Evolutionary conservation across 2,113 vertebrate species (phyloP).

Genomic region (Jaculus jaculus): DNA sequence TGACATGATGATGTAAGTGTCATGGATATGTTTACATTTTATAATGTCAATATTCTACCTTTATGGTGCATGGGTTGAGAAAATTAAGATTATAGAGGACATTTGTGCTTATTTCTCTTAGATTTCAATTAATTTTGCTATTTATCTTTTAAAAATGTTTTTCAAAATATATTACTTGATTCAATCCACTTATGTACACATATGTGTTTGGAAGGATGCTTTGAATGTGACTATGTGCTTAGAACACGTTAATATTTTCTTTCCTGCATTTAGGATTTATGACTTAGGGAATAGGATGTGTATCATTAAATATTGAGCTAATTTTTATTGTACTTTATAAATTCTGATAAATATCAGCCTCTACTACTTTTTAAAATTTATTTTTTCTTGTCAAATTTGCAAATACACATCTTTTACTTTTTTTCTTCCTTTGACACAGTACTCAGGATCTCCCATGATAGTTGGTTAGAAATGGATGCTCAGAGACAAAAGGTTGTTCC

Average conservation of each 20-base stretch:
- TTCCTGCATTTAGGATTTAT: neutral
- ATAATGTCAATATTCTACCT: constrained; percentile 78
- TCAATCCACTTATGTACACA: neutral
- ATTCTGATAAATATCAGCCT: neutral
- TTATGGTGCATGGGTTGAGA: constrained; percentile 70
- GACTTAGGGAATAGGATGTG: neutral
- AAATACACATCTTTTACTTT: neutral
- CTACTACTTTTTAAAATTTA: neutral
- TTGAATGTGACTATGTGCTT: neutral
- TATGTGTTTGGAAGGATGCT: rapidly evolving
- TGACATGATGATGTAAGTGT: constrained; percentile 82
- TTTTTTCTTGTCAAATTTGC: neutral
- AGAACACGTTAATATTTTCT: neutral
- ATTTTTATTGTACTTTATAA: neutral
- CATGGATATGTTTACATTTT: constrained; percentile 78
- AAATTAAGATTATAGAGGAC: constrained; percentile 52
- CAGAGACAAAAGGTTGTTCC: rapidly evolving
- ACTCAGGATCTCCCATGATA: neutral
- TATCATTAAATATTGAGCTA: neutral
- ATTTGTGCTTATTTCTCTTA: constrained; percentile 56
- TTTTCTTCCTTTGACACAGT: neutral
- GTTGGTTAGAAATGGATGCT: neutral
- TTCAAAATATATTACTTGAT: neutral
- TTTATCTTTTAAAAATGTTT: constrained; percentile 7
- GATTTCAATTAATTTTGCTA: constrained; percentile 48